Conservation (phyloP, 2,888 invertebrate genomes). For the Corythucha ciliata region DNA sequence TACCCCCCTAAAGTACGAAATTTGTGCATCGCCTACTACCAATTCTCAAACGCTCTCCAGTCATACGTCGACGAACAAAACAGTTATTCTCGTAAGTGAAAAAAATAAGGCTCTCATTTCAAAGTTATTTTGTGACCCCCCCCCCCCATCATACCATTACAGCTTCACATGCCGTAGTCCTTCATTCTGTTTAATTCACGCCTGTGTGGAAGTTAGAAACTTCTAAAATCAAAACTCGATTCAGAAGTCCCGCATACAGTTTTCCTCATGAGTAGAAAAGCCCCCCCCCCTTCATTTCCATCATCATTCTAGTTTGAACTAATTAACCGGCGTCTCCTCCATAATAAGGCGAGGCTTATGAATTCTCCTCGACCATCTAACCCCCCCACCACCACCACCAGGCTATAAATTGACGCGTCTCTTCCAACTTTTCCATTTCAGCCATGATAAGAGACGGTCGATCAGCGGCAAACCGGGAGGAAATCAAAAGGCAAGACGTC, state of each 20-base stretch:
- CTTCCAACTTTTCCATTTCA: constrained; percentile 16
- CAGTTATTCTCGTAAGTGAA: constrained; percentile 12
- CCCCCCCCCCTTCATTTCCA: constrained; percentile 2
- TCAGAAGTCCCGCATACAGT: background rate
- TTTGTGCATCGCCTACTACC: constrained; percentile 27
- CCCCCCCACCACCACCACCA: background rate
- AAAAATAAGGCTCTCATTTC: background rate
- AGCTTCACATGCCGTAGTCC: too few species aligned
- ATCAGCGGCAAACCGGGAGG: constrained; percentile 13
- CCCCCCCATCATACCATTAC: too few species aligned
- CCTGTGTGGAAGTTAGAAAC: too few species aligned
- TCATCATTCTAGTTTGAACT: too few species aligned
- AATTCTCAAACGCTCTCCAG: constrained; percentile 24
- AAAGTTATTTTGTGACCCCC: background rate
- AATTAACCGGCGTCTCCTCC: too few species aligned
- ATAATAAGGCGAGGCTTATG: background rate
- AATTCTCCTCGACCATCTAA: background rate
- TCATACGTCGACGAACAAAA: constrained; percentile 25
- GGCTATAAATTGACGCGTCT: background rate
- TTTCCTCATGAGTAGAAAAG: background rate
- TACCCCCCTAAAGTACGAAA: constrained; percentile 22
- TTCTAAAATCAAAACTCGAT: too few species aligned
- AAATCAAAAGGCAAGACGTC: constrained; percentile 73
- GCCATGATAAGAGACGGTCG: constrained; percentile 25
- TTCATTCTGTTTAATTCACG: too few species aligned